Evolutionary conservation across 2,797 vertebrate species (phyloP).

Genomic region (Gambusia yucatana): DNA sequence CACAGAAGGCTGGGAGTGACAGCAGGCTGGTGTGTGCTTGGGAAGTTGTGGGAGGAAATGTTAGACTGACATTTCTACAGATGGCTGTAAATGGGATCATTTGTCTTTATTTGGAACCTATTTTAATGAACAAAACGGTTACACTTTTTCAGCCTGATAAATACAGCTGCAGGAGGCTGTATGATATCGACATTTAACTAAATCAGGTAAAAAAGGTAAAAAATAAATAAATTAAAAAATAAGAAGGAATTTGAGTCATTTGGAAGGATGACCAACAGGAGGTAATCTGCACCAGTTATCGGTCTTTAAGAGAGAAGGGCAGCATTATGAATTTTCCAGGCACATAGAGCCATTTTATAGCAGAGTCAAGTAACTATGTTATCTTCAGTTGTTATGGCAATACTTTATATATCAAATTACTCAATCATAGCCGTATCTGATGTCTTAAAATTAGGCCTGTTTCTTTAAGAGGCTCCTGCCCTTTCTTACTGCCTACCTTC

Average conservation of each 20-base stretch:
- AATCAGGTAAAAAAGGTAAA: not conserved
- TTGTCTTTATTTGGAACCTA: not conserved
- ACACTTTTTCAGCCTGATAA: not conserved
- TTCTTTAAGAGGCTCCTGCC: no score
- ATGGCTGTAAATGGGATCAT: not conserved
- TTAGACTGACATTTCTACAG: not conserved
- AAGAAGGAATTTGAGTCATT: not conserved
- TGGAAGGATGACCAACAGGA: not conserved
- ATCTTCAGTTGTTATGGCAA: no score
- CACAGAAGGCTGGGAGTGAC: conserved; percentile 12
- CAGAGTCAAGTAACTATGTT: no score
- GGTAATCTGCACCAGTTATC: not conserved
- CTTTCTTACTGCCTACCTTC: no score
- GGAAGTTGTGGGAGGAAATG: not conserved
- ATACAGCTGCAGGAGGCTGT: not conserved
- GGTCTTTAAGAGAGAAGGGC: no score
- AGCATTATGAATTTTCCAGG: no score
- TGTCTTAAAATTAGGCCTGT: no score
- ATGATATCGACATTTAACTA: not conserved
- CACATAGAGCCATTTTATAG: no score
- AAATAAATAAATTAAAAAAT: not conserved
- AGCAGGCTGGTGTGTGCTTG: conserved; percentile 3
- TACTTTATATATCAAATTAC: no score
- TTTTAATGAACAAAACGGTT: not conserved
- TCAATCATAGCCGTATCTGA: no score